A percentile compares a stretch with the other conserved stretches of the same genome.
Evolutionary conservation across 2,888 invertebrate genomes (phyloP).

Genomic region (Adelognathus sp.): DNA sequence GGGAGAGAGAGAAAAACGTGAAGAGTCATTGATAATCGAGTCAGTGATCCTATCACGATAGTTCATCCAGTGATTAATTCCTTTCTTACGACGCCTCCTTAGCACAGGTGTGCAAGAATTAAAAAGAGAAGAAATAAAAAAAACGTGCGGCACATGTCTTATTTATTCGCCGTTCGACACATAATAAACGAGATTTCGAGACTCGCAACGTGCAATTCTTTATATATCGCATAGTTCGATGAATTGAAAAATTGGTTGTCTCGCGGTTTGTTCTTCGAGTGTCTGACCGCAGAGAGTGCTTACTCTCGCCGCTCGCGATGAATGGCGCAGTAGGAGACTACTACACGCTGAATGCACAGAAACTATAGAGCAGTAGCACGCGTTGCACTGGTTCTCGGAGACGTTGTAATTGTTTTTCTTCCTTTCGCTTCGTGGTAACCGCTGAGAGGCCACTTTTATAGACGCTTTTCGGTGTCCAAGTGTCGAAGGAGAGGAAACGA

Average conservation of each 20-base stretch:
- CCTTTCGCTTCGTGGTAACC: not conserved
- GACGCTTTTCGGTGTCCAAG: not conserved
- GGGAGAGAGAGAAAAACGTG: not conserved
- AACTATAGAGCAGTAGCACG: not conserved
- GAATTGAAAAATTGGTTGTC: constrained; percentile 6
- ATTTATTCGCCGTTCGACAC: constrained; percentile 16
- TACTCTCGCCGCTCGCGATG: not conserved
- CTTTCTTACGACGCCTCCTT: not conserved
- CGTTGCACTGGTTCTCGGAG: not conserved
- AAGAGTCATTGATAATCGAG: not conserved
- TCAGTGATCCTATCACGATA: not conserved
- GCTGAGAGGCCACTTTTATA: not conserved
- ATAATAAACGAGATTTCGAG: constrained; percentile 17
- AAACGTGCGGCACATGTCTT: not conserved
- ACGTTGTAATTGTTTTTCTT: no score
- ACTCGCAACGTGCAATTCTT: constrained; percentile 19
- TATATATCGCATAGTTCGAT: constrained; percentile 4
- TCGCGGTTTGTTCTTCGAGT: not conserved
- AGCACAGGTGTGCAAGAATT: not conserved
- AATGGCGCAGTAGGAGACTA: not conserved
- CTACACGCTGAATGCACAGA: not conserved
- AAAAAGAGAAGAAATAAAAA: not conserved
- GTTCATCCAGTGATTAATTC: constrained; percentile 17
- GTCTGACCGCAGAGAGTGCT: constrained; percentile 12
- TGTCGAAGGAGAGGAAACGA: not conserved